Evolutionary conservation across 2,888 invertebrate genomes (phyloP).

Genomic region (Charanyca ferruginea): DNA sequence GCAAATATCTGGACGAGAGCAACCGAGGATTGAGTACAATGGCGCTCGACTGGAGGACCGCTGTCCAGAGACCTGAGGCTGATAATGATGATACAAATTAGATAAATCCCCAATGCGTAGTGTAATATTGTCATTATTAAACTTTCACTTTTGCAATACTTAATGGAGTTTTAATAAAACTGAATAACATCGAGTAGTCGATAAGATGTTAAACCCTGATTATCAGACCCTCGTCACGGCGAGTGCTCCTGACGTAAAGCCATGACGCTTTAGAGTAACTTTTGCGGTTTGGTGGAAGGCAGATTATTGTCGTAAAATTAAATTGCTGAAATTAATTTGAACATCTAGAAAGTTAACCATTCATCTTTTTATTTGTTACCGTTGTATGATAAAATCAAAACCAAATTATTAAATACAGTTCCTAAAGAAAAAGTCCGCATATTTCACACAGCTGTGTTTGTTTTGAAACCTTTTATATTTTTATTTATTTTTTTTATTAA

Average conservation of each 20-base stretch:
- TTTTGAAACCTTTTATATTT: too few species aligned
- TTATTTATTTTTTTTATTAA: too few species aligned
- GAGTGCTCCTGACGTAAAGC: slow-evolving; percentile 32
- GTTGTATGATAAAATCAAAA: too few species aligned
- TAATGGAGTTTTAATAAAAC: slow-evolving; percentile 38
- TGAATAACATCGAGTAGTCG: slow-evolving; percentile 34
- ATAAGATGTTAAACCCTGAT: slow-evolving; percentile 47
- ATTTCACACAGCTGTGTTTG: too few species aligned
- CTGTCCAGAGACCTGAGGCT: too few species aligned
- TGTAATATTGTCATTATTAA: neutral
- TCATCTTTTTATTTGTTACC: too few species aligned
- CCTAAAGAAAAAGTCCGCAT: too few species aligned
- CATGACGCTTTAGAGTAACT: slow-evolving; percentile 11
- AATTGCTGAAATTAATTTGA: neutral
- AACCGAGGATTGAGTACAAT: too few species aligned
- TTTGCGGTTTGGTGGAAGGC: slow-evolving; percentile 10
- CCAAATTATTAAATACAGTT: too few species aligned
- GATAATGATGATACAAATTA: neutral
- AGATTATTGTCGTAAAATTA: slow-evolving; percentile 1
- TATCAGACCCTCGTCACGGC: slow-evolving; percentile 56
- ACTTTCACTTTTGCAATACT: slow-evolving; percentile 23
- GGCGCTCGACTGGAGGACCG: too few species aligned
- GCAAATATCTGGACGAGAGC: too few species aligned
- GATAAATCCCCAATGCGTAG: neutral
- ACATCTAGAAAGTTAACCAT: neutral